phyloP scores from a whole-genome alignment of 2,888 invertebrate species.

The Melangyna quadrimaculata region DNA sequence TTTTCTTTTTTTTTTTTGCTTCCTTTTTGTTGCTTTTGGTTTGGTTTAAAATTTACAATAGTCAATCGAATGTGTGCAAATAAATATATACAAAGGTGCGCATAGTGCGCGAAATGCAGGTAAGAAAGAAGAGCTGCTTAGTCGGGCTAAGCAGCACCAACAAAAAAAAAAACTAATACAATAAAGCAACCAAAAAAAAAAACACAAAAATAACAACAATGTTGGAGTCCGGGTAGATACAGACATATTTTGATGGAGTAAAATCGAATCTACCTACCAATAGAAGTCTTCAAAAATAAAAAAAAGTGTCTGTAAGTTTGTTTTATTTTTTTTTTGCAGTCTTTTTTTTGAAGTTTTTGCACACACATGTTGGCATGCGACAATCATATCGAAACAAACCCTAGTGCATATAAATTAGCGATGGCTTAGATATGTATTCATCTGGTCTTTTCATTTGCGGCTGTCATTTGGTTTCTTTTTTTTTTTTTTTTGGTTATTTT shows the following conservation, averaged over 20 bases:
- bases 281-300: slow-evolving; percentile 6
- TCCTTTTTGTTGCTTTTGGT: slow-evolving; percentile 7
- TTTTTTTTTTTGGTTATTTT: slow-evolving; percentile 58
- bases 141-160: slow-evolving; percentile 44
- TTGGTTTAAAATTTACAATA: slow-evolving; percentile 37
- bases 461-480: slow-evolving; percentile 36
- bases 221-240: slow-evolving; percentile 22
- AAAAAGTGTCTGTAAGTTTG: slow-evolving; percentile 44
- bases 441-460: slow-evolving; percentile 56
- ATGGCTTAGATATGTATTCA: slow-evolving; percentile 63
- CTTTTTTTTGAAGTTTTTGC: slow-evolving; percentile 51
- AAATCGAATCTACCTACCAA: slow-evolving; percentile 13
- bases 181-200: slow-evolving; percentile 22
- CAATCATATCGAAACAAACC: slow-evolving; percentile 62
- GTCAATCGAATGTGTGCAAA: slow-evolving; percentile 52
- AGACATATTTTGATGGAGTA: slow-evolving; percentile 34
- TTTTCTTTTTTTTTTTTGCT: too few relatives aligned
- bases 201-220: background rate
- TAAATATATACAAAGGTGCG: slow-evolving; percentile 36
- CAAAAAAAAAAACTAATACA: background rate
- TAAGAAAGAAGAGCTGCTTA: slow-evolving; percentile 61
- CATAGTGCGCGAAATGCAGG: slow-evolving; percentile 58
- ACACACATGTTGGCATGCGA: slow-evolving; percentile 71
- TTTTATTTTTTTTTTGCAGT: slow-evolving; percentile 15
- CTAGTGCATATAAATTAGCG: slow-evolving; percentile 70